A percentile compares a stretch with the other conserved stretches of the same genome.
Conservation (phyloP, 2,888 invertebrate genomes). For the Eudemis profundana region DNA sequence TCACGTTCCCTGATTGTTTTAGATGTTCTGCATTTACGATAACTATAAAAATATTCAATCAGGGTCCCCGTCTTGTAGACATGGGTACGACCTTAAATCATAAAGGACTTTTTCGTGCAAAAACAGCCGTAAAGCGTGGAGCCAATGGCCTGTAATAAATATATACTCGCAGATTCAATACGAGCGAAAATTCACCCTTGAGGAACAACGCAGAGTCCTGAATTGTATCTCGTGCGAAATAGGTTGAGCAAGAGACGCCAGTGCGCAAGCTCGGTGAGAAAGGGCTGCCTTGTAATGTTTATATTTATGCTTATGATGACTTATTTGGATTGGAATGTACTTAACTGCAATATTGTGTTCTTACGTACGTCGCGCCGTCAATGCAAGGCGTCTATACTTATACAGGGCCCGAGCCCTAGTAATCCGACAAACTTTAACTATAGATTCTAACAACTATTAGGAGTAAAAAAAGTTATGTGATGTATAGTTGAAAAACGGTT, state of each 20-base stretch:
- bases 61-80: conserved; percentile 33
- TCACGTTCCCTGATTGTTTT: conserved; percentile 4
- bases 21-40: conserved; percentile 23
- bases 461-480: too few relatives aligned
- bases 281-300: conserved; percentile 56
- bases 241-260: conserved; percentile 59
- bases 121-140: conserved; percentile 54
- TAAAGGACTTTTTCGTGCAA: conserved; percentile 50
- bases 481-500: too few relatives aligned
- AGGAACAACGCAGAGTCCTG: conserved; percentile 51
- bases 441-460: too few relatives aligned
- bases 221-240: conserved; percentile 61
- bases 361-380: conserved; percentile 33
- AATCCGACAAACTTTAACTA: too few relatives aligned
- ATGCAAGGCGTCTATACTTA: background rate
- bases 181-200: conserved; percentile 53
- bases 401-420: too few relatives aligned
- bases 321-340: conserved; percentile 50
- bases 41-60: conserved; percentile 40
- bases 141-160: conserved; percentile 55
- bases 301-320: conserved; percentile 54
- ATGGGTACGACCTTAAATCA: conserved; percentile 36
- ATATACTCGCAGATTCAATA: conserved; percentile 56
- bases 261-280: conserved; percentile 65
- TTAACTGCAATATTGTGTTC: conserved; percentile 47